Conservation (phyloP, 1,140 invertebrate genomes). For the Procambarus virginalis region DNA sequence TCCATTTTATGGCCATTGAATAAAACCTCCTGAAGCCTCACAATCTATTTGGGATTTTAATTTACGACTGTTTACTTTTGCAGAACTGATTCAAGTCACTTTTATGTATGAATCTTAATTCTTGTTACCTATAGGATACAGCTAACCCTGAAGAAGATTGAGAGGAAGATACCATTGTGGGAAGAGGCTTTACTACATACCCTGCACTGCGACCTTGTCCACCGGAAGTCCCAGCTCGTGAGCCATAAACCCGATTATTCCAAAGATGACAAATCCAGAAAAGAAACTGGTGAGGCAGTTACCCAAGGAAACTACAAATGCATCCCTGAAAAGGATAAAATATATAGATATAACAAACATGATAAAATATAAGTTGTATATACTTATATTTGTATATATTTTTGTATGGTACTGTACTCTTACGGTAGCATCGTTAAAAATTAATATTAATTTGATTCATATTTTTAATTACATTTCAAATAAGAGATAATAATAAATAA, state of each 20-base stretch:
- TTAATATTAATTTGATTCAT: no score
- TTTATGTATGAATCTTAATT: slow-evolving; percentile 29
- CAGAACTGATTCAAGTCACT: not conserved
- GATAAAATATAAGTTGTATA: no score
- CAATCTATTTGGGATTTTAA: not conserved
- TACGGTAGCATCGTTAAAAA: no score
- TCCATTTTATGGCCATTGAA: slow-evolving; percentile 18
- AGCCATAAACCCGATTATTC: slow-evolving; percentile 81
- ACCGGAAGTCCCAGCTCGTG: slow-evolving; percentile 79
- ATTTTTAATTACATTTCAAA: no score
- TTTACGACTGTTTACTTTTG: not conserved
- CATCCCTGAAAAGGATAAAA: slow-evolving; percentile 59
- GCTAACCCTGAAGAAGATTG: slow-evolving; percentile 52
- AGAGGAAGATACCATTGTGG: slow-evolving; percentile 2
- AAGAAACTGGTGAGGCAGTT: slow-evolving; percentile 71
- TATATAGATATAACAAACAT: not conserved
- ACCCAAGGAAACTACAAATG: slow-evolving; percentile 69
- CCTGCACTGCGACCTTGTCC: slow-evolving; percentile 69
- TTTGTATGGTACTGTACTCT: no score
- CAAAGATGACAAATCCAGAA: slow-evolving; percentile 74
- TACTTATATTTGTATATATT: no score
- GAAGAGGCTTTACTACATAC: slow-evolving; percentile 43
- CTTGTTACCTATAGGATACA: slow-evolving; percentile 49
- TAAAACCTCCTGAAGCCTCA: slow-evolving; percentile 1
- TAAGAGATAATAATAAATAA: no score